A percentile compares a stretch with the other conserved stretches of the same genome.
phyloP scores from a whole-genome alignment of 1,140 invertebrate genomes.

The Stegodyphus mimosarum region DNA sequence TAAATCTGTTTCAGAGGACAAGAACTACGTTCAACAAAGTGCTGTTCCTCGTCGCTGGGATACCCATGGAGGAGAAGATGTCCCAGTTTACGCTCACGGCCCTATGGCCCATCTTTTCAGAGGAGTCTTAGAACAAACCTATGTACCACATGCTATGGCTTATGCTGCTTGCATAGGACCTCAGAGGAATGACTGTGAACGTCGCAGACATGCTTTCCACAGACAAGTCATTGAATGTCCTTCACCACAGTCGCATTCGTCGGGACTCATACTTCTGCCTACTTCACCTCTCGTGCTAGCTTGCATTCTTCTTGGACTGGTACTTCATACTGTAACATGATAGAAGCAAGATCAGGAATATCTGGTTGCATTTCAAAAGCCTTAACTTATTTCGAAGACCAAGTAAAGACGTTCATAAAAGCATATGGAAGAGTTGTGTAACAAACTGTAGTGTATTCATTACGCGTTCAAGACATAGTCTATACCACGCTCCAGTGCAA shows the following conservation, averaged over 20 bases:
- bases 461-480: too few relatives aligned
- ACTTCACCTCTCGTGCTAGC: neutral
- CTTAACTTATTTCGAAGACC: too few relatives aligned
- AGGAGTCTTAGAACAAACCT: slow-evolving; percentile 90
- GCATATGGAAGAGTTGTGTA: too few relatives aligned
- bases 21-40: slow-evolving; percentile 51
- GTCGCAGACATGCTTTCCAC: slow-evolving; percentile 12
- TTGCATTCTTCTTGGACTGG: too few relatives aligned
- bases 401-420: too few relatives aligned
- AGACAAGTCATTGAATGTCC: slow-evolving; percentile 42
- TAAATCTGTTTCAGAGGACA: slow-evolving; percentile 31
- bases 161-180: slow-evolving; percentile 69
- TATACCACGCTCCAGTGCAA: too few relatives aligned
- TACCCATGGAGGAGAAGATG: slow-evolving; percentile 82
- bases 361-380: too few relatives aligned
- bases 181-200: slow-evolving; percentile 57
- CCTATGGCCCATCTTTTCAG: slow-evolving; percentile 90
- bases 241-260: neutral
- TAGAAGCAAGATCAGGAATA: too few relatives aligned
- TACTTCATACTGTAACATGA: too few relatives aligned
- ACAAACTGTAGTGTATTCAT: too few relatives aligned
- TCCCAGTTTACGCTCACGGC: slow-evolving; percentile 74
- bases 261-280: neutral
- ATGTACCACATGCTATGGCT: slow-evolving; percentile 86
- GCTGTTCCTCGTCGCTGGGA: slow-evolving; percentile 53